Evolutionary conservation across 2,113 vertebrate species (phyloP), one percentile per base, ranked within the genome.

Genomic region (Rhombomys opimus): DNA sequence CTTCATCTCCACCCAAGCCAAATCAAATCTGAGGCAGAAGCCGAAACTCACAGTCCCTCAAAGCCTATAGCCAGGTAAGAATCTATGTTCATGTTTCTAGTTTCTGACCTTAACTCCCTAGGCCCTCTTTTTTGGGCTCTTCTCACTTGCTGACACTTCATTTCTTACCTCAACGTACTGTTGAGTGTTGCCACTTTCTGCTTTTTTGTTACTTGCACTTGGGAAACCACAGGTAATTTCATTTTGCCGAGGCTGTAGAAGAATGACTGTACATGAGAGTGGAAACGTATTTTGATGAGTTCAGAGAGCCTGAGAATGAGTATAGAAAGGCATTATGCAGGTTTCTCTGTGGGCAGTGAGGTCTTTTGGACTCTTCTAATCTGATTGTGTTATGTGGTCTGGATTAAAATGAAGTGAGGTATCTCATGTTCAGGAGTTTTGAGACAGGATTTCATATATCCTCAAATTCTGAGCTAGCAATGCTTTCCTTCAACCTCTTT

Each of bases 61-160:
- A 95, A 93, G 78, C 81, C 63, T 87, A 13, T 93, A 82, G 68
- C 88, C 97, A 98, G 97, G 97, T 98, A 98, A 98, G 97, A 96
- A 59, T 54, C 89, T 72, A 38, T 76, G 17, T 90, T 95, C 38
- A 0, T 76, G 84, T 91, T 93, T 95, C 17, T 1, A 6, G 80
- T 80, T 89, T 75, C 70, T 78, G 12, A 84, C 23, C 86, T 82
- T 52, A 59, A 59, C 46, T 72, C 54, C 57, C 72, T 78, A 23
- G 54, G 35, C 59, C 11, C 15, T 75, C 7, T 73, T 22, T 2
- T 85, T 14, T 82, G 54, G 87, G 41, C 81, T 84, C 27, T 87
- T 70, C 2, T 77, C 38, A 30, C 41, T 89, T 70, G n/a, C 20
- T 63, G 86, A 87, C 27, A 61, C 32, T 54, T 41, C 32, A 84